Conservation (phyloP, 2,888 invertebrate genomes). For the Argyresthia albistria region DNA sequence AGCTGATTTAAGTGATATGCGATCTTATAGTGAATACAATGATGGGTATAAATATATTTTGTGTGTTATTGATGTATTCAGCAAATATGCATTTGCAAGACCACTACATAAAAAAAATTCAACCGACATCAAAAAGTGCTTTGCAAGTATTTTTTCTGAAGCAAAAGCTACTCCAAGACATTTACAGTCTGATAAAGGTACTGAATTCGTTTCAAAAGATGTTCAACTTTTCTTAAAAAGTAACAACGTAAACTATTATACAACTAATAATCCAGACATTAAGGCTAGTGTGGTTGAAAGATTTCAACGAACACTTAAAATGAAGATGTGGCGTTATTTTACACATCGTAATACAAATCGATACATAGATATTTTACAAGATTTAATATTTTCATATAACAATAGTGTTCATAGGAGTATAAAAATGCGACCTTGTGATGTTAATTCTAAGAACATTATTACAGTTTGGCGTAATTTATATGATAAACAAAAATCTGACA, state of each 20-base stretch:
- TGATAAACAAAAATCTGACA: neutral
- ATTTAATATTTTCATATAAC: slow-evolving; percentile 9
- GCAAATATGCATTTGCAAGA: slow-evolving; percentile 15
- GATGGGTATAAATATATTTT: slow-evolving; percentile 14
- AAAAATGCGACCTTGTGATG: slow-evolving; percentile 17
- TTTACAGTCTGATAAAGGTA: slow-evolving; percentile 15
- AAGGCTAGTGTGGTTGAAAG: slow-evolving; percentile 18
- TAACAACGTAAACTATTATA: slow-evolving; percentile 14
- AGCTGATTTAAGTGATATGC: slow-evolving; percentile 15
- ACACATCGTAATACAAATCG: slow-evolving; percentile 9
- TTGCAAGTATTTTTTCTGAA: slow-evolving; percentile 15
- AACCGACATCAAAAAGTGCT: slow-evolving; percentile 13
- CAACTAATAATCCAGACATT: slow-evolving; percentile 18
- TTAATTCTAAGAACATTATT: slow-evolving; percentile 16
- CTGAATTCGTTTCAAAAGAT: slow-evolving; percentile 16
- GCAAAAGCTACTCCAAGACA: slow-evolving; percentile 12
- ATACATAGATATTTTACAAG: slow-evolving; percentile 8
- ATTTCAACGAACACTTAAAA: slow-evolving; percentile 19
- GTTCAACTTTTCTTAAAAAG: slow-evolving; percentile 10
- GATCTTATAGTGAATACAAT: slow-evolving; percentile 12
- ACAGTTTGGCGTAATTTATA: slow-evolving; percentile 13
- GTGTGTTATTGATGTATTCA: slow-evolving; percentile 17
- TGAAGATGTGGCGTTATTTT: slow-evolving; percentile 19
- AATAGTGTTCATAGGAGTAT: slow-evolving; percentile 17
- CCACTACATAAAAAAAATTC: slow-evolving; percentile 14